These are phyloP conservation scores for Galemys pyrenaicus DNA, from an alignment of 2,113 vertebrate species.

Conservation along the genomic window DNA sequence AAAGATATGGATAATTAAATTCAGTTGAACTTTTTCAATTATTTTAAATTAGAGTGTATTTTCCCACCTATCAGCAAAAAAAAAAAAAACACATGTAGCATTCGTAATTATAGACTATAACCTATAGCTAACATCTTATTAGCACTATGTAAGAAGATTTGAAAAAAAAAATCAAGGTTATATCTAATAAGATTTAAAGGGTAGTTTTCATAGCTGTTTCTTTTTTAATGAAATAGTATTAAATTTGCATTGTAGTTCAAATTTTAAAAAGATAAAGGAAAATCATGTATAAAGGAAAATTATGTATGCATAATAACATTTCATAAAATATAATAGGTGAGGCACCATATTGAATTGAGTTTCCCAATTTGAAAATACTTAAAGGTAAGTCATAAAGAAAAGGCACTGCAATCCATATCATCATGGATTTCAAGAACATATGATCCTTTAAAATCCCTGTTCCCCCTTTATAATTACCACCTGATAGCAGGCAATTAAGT, in stretches of 20 bases:
- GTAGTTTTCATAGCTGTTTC: not conserved
- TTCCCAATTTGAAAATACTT: constrained; percentile 29
- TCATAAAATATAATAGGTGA: not conserved
- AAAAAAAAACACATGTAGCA: constrained; percentile 5
- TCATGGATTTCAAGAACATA: not conserved
- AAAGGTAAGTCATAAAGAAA: not conserved
- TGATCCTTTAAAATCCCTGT: constrained; percentile 1
- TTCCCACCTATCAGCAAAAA: not conserved
- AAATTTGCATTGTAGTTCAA: constrained; percentile 16
- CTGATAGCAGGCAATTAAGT: not conserved
- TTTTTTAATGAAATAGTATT: not conserved
- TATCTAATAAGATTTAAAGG: not conserved
- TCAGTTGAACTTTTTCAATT: not conserved
- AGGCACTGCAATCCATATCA: not conserved
- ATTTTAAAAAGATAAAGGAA: constrained; percentile 37
- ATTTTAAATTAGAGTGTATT: constrained; percentile 24
- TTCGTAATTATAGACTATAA: not conserved
- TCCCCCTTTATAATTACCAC: not conserved
- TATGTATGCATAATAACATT: not conserved
- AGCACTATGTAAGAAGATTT: not conserved
- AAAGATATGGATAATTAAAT: constrained; percentile 41
- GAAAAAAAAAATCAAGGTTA: not conserved
- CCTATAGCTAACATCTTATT: not conserved
- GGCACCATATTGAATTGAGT: not conserved
- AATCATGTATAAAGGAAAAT: too few species aligned